Base-by-base conservation (phyloP, 2,113 vertebrate species). In the Nothoprocta pentlandii region DNA sequence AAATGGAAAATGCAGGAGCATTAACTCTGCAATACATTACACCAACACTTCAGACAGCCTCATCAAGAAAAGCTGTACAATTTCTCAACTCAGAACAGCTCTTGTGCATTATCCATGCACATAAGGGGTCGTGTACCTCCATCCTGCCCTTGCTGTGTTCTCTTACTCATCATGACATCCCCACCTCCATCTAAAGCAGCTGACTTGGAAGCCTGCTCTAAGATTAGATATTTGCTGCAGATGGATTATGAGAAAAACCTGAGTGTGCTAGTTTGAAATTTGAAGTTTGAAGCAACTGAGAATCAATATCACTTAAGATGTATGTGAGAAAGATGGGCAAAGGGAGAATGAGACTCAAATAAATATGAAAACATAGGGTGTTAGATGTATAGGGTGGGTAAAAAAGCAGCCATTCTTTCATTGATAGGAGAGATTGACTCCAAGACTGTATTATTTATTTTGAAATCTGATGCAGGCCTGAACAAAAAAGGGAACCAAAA, bases 101-200 rank as follows among this genome's bases (percentile, higher is more conserved):
- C 44, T 32, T 41, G 44, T 53, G 36, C 47, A 80, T 3, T 7
- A 44, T 16, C 10, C 58, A 75, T 62, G 28, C 20, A 8, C 22
- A 9, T 0, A 2, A 4, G 4, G 4, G 2, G 8, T 88, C 21
- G 39, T 30, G 16, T 2, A 11, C 4, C 6, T 82, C 76, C 28
- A 39, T 10, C 8, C 5, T 56, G 28, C 28, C 16, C 25, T 20
- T 39, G 15, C 28, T 62, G 2, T 39, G 7, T 13, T 41, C 28
- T 51, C n/a, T 22, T 56, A 46, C 8, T 28, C 12, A 53, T 13
- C 82, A 62, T 4, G 4, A 7, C 32, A 76, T 30, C 17, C 14
- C 79, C 28, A 22, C 2, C 0, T 62, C 16, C 20, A 51, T 25
- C 36, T 80, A 32, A 74, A 53, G 16, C 4, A n/a, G 4, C 32